Evolutionary conservation across 1,140 invertebrate species (phyloP), one percentile per base, ranked within the genome.

Genomic region (Littorina saxatilis): DNA sequence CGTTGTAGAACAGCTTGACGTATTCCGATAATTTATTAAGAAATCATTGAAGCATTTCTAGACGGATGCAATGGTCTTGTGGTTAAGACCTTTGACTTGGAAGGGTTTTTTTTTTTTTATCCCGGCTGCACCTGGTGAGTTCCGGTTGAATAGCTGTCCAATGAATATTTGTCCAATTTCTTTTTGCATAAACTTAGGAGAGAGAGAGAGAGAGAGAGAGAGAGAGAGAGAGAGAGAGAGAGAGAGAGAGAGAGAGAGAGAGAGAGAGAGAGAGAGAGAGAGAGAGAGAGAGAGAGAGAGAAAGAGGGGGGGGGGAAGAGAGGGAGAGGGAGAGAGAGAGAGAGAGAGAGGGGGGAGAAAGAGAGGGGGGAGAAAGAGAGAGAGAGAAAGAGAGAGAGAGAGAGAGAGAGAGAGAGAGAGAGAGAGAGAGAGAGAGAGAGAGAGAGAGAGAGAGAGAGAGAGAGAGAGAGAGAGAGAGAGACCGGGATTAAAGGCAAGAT

Each of bases 241-340:
- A 66, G n/a, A 66, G n/a, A 66, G 7, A 35, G n/a, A 9, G 63
- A 66, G n/a, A n/a, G n/a, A 29, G 63, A 66, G 32, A 35, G 32
- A 29, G 63, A 66, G 63, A 66, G n/a, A n/a, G 32, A 29, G 63
- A 66, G n/a, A n/a, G 32, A 29, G 63, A 66, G n/a, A 35, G 40
- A 1, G 29, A 73, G 35, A n/a, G 40, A 32, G 70, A 4, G 17
- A 37, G 39, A 1, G 13, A 77, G 2, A 35, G 40, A 15, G 13
- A 58, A 47, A 1, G n/a, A 1, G 13, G 23, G 2, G 20, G n/a
- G 35, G 29, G 27, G 52, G 29, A 37, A 15, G 2, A 0, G 70
- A 39, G 0, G 27, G 37, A 39, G 3, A 39, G 27, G 37, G 3
- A n/a, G 37, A 0, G 39, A 52, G 55, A 15, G 17, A 40, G 0